These are phyloP conservation scores for Agrotis ipsilon DNA, from an alignment of 2,888 invertebrate species.

Conservation along the genomic window DNA sequence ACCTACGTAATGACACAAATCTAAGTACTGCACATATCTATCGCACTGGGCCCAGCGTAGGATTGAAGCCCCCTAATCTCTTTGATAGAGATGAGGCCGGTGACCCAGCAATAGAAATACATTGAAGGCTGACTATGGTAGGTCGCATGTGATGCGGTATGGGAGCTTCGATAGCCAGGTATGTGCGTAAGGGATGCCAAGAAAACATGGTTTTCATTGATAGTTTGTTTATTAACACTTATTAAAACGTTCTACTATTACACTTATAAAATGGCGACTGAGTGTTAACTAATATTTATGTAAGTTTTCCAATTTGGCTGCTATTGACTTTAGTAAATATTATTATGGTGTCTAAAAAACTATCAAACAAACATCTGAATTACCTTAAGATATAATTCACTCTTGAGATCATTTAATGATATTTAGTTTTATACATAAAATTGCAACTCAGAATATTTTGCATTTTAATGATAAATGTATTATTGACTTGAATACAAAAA, in stretches of 20 bases:
- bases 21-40: too few species aligned
- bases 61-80: too few species aligned
- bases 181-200: constrained; percentile 2
- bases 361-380: constrained; percentile 66
- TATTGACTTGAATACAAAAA: constrained; percentile 82
- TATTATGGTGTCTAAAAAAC: constrained; percentile 64
- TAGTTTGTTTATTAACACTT: constrained; percentile 88
- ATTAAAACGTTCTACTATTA: constrained; percentile 86
- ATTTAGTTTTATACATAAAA: constrained; percentile 62
- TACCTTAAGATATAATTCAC: constrained; percentile 70
- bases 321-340: constrained; percentile 67
- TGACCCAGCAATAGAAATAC: too few species aligned
- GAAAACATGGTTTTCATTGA: constrained; percentile 60
- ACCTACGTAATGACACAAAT: too few species aligned
- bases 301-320: constrained; percentile 73
- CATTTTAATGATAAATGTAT: constrained; percentile 52
- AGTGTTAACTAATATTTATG: constrained; percentile 71
- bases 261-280: constrained; percentile 86
- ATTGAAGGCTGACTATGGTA: too few species aligned
- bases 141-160: too few species aligned
- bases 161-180: too few species aligned
- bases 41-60: too few species aligned
- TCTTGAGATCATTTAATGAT: constrained; percentile 80
- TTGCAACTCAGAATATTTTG: constrained; percentile 61
- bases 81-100: too few species aligned